These are phyloP conservation scores for Odocoileus virginianus DNA, from an alignment of 2,113 vertebrate species.

Conservation along the genomic window DNA sequence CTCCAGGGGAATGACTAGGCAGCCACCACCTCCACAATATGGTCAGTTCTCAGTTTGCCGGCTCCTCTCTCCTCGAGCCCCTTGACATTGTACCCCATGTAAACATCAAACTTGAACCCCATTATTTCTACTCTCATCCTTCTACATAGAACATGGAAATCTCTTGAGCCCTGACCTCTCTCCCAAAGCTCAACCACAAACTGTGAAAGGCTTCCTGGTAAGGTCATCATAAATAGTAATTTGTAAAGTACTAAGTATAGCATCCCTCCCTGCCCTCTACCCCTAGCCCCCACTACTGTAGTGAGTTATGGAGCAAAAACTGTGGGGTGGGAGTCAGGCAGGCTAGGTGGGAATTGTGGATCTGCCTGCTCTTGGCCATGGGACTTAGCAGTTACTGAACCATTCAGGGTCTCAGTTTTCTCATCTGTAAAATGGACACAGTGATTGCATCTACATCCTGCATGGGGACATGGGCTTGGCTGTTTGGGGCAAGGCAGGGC, in stretches of 20 bases:
- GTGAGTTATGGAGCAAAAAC: neutral
- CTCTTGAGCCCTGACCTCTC: neutral
- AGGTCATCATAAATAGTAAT: neutral
- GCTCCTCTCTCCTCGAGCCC: neutral
- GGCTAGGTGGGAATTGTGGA: neutral
- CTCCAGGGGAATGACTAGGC: neutral
- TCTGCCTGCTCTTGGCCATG: neutral
- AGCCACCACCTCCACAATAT: neutral
- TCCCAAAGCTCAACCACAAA: neutral
- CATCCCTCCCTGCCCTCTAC: neutral
- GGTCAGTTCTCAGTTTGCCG: neutral
- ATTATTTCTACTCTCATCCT: neutral
- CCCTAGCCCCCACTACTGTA: neutral
- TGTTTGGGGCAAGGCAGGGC: neutral
- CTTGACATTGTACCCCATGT: neutral
- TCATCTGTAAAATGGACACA: neutral
- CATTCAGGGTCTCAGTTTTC: neutral
- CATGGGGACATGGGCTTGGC: neutral
- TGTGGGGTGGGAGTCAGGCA: neutral
- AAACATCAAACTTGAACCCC: neutral
- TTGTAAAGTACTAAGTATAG: neutral
- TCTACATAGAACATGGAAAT: neutral
- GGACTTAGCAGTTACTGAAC: neutral
- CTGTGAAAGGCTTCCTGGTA: neutral
- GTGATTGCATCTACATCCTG: neutral